Base-by-base conservation (phyloP, 2,797 vertebrate genomes). In the Microcaecilia unicolor region DNA sequence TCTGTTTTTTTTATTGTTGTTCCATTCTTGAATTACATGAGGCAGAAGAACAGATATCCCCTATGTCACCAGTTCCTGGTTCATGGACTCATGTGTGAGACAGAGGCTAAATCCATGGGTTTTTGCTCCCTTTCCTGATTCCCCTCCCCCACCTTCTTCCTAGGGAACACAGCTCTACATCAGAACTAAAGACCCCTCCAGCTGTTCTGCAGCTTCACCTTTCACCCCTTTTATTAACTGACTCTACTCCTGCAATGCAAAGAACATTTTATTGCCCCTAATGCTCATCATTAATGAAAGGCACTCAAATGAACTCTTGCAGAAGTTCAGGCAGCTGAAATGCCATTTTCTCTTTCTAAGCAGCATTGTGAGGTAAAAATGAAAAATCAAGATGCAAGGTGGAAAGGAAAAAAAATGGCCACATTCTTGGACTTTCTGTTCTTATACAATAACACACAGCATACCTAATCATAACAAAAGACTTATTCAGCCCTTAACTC, bases 261-360 rank as follows among this genome's bases (percentile, higher is more conserved):
- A 66, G 74, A 77, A 69, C 73, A 69, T 81, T 84, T 85, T 83
- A 83, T 83, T 80, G 78, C 74, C 74, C 65, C 59, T 76, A 67
- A 72, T 79, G 85, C 84, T 83, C 83, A 84, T 85, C 84, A 85
- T 85, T 85, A 84, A 85, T 84, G 80, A 83, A 84, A 84, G 78
- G 78, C 76, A 81, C 76, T 64, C 58, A 76, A 71, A 77, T 84
- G 83, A 81, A 84, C 81, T 85, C 85, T 84, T 74, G 48, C 58
- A 67, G 85, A 85, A 85, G 83, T 85, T 85, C 83, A 85, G 76
- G 74, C 70, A 74, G 72, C 76, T 66, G 78, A n/a, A n/a, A n/a
- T n/a, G n/a, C n/a, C n/a, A n/a, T n/a, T n/a, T n/a, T n/a, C n/a
- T n/a, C n/a, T n/a, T n/a, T n/a, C 73, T 73, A 80, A 69, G 76